Conservation (phyloP, 64 coral and sea anemone species). For the Actinia equina region DNA sequence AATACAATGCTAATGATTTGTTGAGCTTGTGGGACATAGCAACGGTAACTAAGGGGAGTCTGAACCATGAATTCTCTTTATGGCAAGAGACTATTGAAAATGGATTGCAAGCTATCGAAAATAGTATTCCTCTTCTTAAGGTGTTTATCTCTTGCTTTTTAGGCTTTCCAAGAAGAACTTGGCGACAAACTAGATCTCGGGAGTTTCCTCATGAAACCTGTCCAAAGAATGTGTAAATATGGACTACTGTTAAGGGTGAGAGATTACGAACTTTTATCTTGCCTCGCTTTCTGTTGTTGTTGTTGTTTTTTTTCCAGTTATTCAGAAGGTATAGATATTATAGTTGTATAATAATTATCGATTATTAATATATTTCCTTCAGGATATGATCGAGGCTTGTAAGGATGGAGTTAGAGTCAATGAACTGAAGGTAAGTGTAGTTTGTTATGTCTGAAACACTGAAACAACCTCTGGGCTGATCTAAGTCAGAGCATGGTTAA, state of each 20-base stretch:
- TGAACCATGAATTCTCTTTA: too few relatives aligned
- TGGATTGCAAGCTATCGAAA: too few relatives aligned
- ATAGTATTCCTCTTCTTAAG: too few relatives aligned
- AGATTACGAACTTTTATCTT: not conserved
- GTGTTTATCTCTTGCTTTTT: not conserved
- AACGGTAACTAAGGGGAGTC: too few relatives aligned
- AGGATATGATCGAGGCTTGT: conserved; percentile 93
- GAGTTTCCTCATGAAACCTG: conserved; percentile 96
- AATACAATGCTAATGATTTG: too few relatives aligned
- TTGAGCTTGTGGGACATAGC: too few relatives aligned
- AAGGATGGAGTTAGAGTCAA: conserved; percentile 16
- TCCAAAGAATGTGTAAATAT: conserved; percentile 98
- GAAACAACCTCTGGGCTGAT: too few relatives aligned
- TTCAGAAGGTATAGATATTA: too few relatives aligned
- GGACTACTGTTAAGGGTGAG: conserved; percentile 78
- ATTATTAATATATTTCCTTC: not conserved
- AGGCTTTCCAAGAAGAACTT: conserved; percentile 91
- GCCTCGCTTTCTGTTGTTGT: not conserved
- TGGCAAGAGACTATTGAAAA: too few relatives aligned
- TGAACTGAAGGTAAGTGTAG: conserved; percentile 15
- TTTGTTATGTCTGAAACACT: too few relatives aligned
- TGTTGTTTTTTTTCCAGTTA: not conserved
- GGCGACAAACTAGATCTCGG: conserved; percentile 94
- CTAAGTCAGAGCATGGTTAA: too few relatives aligned
- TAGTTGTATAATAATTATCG: too few relatives aligned